Percentiles rank a stretch among this genome's conserved stretches.
These are phyloP conservation scores for Arctia plantaginis DNA, from an alignment of 2,888 invertebrate genomes.

Conservation along the genomic window DNA sequence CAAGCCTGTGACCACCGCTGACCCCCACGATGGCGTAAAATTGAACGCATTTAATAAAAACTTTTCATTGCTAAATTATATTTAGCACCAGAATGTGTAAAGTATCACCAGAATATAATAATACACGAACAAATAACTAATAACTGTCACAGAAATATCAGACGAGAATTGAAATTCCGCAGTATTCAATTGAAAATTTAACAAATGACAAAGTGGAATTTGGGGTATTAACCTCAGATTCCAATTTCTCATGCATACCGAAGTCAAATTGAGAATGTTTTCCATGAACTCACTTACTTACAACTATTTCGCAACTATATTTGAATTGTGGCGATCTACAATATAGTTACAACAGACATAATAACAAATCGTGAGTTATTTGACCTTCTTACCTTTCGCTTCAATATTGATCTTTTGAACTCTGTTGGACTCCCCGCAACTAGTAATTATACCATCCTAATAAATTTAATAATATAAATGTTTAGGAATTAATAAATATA, in stretches of 20 bases:
- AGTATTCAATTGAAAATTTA: neutral
- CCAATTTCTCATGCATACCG: neutral
- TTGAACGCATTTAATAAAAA: no score
- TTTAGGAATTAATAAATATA: neutral
- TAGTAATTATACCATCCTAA: neutral
- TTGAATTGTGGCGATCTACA: conserved; percentile 1
- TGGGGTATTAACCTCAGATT: neutral
- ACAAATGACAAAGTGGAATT: neutral
- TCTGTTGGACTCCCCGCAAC: conserved; percentile 6
- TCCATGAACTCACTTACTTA: conserved; percentile 3
- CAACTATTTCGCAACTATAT: conserved; percentile 4
- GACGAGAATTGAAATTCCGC: neutral
- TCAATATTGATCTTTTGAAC: conserved; percentile 11
- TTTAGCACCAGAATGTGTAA: neutral
- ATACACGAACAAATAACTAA: no score
- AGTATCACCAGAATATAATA: no score
- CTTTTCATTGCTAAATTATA: neutral
- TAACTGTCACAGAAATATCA: neutral
- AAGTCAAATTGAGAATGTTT: neutral
- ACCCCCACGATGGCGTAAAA: no score
- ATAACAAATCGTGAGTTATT: conserved; percentile 15
- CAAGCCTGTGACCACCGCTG: no score
- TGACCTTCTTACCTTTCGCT: conserved; percentile 16
- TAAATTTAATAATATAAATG: neutral
- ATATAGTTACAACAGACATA: conserved; percentile 14